Evolutionary conservation across 2,888 invertebrate genomes (phyloP).

Genomic region (Himalopsyche kuldschensis): DNA sequence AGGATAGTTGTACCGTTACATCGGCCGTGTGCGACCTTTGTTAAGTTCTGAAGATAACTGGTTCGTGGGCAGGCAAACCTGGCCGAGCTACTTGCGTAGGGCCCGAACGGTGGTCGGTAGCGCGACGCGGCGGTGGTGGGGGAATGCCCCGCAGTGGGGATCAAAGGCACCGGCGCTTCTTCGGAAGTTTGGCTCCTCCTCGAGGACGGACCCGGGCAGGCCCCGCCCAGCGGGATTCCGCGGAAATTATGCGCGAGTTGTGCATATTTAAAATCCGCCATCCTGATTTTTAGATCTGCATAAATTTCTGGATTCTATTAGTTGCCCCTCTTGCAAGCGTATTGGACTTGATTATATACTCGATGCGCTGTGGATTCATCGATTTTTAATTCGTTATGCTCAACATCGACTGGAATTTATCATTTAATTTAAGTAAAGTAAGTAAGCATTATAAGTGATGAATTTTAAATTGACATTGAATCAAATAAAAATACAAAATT

Average conservation of each 20-base stretch:
- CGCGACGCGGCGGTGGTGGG: not conserved
- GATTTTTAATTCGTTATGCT: no score
- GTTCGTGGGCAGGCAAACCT: not conserved
- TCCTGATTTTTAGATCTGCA: not conserved
- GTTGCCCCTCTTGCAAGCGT: not conserved
- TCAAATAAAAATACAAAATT: no score
- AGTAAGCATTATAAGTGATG: no score
- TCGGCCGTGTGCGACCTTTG: not conserved
- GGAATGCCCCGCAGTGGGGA: not conserved
- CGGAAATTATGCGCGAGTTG: not conserved
- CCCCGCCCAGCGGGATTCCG: not conserved
- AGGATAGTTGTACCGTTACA: not conserved
- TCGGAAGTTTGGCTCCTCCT: conserved; percentile 49
- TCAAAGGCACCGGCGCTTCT: conserved; percentile 49
- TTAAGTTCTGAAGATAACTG: not conserved
- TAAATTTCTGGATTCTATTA: not conserved
- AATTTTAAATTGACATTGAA: no score
- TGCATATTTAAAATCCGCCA: not conserved
- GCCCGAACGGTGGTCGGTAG: conserved; percentile 4
- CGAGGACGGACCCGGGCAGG: conserved; percentile 55
- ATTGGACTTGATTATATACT: no score
- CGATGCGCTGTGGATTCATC: no score
- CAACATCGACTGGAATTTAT: no score
- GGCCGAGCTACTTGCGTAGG: not conserved
- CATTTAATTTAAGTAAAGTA: no score